phyloP scores from a whole-genome alignment of 2,113 vertebrate genomes.

The Colossoma macropomum region DNA sequence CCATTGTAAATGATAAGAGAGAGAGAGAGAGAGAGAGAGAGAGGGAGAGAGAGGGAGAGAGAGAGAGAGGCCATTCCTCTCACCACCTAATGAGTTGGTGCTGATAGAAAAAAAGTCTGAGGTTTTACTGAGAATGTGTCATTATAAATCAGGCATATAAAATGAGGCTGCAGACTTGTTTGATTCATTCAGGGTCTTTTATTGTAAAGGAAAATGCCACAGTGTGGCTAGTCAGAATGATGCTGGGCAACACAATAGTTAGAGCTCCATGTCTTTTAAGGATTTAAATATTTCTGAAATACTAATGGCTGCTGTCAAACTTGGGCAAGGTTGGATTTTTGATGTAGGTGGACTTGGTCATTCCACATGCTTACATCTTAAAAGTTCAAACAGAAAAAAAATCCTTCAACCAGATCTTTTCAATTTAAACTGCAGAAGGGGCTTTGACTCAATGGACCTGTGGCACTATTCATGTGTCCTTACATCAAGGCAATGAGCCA shows the following conservation, averaged over 20 bases:
- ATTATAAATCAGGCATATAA: constrained; percentile 21
- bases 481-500: not conserved
- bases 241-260: not conserved
- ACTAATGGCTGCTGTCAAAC: not conserved
- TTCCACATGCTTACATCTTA: not conserved
- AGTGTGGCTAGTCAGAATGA: not conserved
- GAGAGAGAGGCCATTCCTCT: constrained; percentile 20
- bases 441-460: not conserved
- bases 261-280: not conserved
- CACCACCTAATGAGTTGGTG: constrained; percentile 3
- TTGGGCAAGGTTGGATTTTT: not conserved
- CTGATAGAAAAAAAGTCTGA: constrained; percentile 1
- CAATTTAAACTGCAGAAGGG: not conserved
- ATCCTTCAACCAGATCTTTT: not conserved
- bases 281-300: not conserved
- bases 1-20: constrained; percentile 1
- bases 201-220: not conserved
- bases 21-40: constrained; percentile 24
- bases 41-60: constrained; percentile 16
- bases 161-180: not conserved
- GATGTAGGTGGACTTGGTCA: too few species aligned
- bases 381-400: not conserved
- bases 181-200: constrained; percentile 10
- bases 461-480: not conserved
- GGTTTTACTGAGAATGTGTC: not conserved